Percentiles rank a stretch among this genome's conserved stretches.
phyloP scores from a whole-genome alignment of 1,140 invertebrate species.

The Megalonaias nervosa region DNA sequence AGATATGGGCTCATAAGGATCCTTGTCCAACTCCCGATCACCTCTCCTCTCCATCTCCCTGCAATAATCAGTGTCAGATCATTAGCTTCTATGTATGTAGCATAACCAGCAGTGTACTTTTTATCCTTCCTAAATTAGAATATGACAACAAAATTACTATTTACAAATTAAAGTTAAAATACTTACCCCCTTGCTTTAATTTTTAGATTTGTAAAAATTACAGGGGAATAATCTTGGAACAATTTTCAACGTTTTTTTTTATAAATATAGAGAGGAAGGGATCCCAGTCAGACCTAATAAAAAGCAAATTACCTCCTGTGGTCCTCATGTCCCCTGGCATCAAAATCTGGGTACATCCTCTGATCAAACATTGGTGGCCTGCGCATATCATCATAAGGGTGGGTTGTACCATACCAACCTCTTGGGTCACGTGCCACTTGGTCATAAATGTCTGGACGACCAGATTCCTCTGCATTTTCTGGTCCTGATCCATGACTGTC shows the following conservation, averaged over 20 bases:
- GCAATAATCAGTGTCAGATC: too few species aligned
- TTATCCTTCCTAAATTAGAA: too few species aligned
- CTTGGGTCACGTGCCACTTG: constrained; percentile 7
- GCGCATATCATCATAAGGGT: constrained; percentile 24
- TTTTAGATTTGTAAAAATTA: too few species aligned
- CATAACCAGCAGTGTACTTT: too few species aligned
- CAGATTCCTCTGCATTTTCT: constrained; percentile 66
- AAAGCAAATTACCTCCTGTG: constrained; percentile 52
- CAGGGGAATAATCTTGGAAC: too few species aligned
- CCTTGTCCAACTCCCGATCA: constrained; percentile 8
- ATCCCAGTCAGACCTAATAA: neutral
- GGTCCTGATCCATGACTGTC: constrained; percentile 70
- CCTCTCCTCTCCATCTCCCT: constrained; percentile 25
- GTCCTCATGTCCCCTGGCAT: constrained; percentile 52
- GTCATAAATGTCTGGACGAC: constrained; percentile 57
- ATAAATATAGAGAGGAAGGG: too few species aligned
- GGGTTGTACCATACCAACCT: constrained; percentile 2
- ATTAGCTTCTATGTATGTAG: too few species aligned
- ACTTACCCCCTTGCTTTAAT: too few species aligned
- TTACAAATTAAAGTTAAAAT: too few species aligned
- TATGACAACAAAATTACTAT: too few species aligned
- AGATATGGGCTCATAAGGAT: constrained; percentile 32
- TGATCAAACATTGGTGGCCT: constrained; percentile 57
- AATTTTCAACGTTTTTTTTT: too few species aligned
- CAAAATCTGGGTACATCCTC: constrained; percentile 58